phyloP scores from a whole-genome alignment of 1,140 invertebrate genomes.

The Brachionus manjavacas region DNA sequence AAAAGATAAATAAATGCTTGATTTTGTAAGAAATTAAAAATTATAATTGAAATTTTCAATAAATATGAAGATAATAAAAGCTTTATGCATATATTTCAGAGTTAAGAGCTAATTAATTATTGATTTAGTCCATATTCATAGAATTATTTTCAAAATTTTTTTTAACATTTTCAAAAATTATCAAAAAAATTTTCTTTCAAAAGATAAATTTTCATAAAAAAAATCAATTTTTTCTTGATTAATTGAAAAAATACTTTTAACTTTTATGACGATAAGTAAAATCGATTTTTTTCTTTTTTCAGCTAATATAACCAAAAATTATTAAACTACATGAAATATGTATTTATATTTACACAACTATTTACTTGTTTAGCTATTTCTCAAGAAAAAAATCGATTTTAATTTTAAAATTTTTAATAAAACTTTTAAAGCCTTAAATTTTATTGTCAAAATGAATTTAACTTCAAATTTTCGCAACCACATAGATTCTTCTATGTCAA shows the following conservation, averaged over 20 bases:
- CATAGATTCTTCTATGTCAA: conserved; percentile 31
- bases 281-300: not conserved
- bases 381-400: not conserved
- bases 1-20: too few relatives aligned
- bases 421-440: not conserved
- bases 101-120: too few relatives aligned
- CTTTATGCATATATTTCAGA: too few relatives aligned
- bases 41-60: too few relatives aligned
- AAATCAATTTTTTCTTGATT: too few relatives aligned
- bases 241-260: too few relatives aligned
- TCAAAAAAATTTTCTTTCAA: not conserved
- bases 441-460: conserved; percentile 6
- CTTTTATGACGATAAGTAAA: not conserved
- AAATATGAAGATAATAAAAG: too few relatives aligned
- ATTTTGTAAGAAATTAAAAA: too few relatives aligned
- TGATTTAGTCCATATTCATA: too few relatives aligned
- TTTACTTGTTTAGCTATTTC: not conserved
- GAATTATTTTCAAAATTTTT: too few relatives aligned
- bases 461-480: conserved; percentile 34
- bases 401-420: not conserved
- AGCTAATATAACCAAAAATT: not conserved
- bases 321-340: not conserved
- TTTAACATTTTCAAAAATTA: too few relatives aligned
- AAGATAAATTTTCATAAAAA: too few relatives aligned
- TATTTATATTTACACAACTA: not conserved